Conservation (phyloP, 2,113 vertebrate species). For the Alces alces region DNA sequence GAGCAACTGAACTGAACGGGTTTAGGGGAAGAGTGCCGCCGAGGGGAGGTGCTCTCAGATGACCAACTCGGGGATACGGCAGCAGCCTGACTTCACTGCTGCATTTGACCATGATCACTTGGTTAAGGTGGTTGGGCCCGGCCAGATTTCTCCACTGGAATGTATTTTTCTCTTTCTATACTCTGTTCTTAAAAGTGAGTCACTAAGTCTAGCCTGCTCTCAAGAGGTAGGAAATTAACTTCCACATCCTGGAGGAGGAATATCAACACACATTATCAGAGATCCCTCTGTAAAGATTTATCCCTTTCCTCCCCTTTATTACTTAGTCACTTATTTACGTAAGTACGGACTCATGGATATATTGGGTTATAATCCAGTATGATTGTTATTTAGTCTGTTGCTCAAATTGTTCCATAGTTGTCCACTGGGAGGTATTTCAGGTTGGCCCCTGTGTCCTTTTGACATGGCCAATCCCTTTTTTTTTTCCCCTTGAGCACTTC, state of each 20-base stretch:
- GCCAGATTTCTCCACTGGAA: neutral
- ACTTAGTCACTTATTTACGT: neutral
- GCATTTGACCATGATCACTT: neutral
- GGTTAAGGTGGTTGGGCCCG: neutral
- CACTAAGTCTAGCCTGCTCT: neutral
- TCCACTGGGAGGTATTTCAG: neutral
- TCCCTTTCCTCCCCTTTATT: neutral
- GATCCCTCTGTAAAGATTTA: neutral
- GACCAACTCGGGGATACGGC: rapidly evolving
- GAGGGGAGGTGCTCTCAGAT: neutral
- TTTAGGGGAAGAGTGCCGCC: neutral
- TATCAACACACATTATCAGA: neutral
- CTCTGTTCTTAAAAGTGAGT: neutral
- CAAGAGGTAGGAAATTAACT: neutral
- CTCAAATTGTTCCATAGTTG: neutral
- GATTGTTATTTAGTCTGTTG: neutral
- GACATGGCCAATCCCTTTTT: neutral
- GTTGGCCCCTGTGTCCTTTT: neutral
- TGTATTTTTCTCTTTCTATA: neutral
- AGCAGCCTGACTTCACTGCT: neutral
- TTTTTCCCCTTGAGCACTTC: neutral
- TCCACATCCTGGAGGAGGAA: neutral
- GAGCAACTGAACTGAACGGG: neutral
- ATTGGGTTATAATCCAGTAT: neutral
- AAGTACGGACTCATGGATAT: neutral